Conservation (phyloP, 1,140 invertebrate species). For the Druon quercuslanigerum region DNA sequence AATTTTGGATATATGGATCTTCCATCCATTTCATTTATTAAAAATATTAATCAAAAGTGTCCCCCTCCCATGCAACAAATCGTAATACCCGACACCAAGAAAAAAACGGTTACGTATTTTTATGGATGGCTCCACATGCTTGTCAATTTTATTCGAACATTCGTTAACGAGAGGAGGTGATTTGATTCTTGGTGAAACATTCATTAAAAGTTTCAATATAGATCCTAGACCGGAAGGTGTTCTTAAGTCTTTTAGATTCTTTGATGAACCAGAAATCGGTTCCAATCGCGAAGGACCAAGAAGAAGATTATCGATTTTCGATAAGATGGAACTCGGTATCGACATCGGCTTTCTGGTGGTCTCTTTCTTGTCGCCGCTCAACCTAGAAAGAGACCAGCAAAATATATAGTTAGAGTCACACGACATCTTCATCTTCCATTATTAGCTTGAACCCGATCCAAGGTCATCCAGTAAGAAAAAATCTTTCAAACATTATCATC, state of each 20-base stretch:
- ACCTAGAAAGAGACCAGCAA: conserved; percentile 29
- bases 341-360: conserved; percentile 14
- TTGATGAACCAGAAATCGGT: conserved; percentile 24
- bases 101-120: too few species aligned
- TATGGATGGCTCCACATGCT: too few species aligned
- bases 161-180: background rate
- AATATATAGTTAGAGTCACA: conserved; percentile 4
- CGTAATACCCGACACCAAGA: too few species aligned
- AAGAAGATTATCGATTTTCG: conserved; percentile 23
- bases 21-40: too few species aligned
- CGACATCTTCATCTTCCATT: background rate
- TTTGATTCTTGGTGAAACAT: conserved; percentile 15
- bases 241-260: conserved; percentile 2
- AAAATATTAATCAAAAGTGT: too few species aligned
- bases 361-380: conserved; percentile 13
- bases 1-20: too few species aligned
- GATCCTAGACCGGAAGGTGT: background rate
- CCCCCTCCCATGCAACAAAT: too few species aligned
- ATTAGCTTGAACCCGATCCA: background rate
- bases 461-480: background rate
- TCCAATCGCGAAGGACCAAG: background rate
- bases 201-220: conserved; percentile 13
- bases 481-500: background rate
- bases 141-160: background rate
- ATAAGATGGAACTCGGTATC: background rate